Base-by-base conservation (phyloP, 30 jellyfish, hydroid and myxozoan species). In the Sanderia malayensis region DNA sequence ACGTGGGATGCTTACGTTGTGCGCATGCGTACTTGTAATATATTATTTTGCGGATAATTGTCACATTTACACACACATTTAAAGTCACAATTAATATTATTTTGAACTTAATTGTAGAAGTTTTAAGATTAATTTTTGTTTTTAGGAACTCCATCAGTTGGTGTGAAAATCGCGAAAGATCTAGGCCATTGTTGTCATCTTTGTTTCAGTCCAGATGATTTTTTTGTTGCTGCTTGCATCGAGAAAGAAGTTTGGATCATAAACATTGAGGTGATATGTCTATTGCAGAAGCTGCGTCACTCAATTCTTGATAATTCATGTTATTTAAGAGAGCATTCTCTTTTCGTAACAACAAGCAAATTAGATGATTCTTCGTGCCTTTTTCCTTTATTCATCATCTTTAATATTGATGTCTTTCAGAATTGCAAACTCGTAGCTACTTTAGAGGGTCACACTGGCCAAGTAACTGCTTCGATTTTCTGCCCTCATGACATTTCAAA, bases 201-300 rank as follows among this genome's bases (percentile, higher is more conserved):
- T 23, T 82, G 86, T 19, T 82, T 82, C 55, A 82, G 86, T 72
- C 59, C 69, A 0, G 92, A 82, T 82, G 97, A 89, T 73, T 34
- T 41, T 24, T 44, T 34, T 52, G n/a, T 89, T 8, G 53, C 93
- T 61, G 86, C 86, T n/a, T 75, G 95, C 77, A 82, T 82, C 47
- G 74, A 61, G 21, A 75, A 83, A 17, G 97, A 89, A 76, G 86
- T 82, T 0, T 89, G 97, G 97, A 74, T 89, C 23, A 89, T 89
- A 46, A 55, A 89, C 32, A 74, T 75, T 53, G 73, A 78, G 96
- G 96, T 86, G 8, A 26, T 29, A 0, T 64, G n/a, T n/a, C n/a
- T n/a, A n/a, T n/a, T n/a, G n/a, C n/a, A n/a, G n/a, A n/a, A n/a
- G n/a, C n/a, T n/a, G n/a, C n/a, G n/a, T n/a, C n/a, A n/a, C n/a